Percentiles rank a stretch among this genome's conserved stretches.
phyloP scores from a whole-genome alignment of 2,113 vertebrate genomes.

The Struthidea cinerea region DNA sequence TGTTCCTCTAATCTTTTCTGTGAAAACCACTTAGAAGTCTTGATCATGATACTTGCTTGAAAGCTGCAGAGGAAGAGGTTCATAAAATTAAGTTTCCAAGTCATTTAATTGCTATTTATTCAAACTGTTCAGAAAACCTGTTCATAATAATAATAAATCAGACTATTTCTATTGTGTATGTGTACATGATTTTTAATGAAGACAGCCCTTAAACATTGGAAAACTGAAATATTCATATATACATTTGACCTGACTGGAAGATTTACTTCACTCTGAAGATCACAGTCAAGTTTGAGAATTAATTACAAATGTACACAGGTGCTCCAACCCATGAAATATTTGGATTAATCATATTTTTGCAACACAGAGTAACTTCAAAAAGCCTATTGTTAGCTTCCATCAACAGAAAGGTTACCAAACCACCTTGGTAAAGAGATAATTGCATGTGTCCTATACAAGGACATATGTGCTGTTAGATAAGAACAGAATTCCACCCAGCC shows the following conservation, averaged over 20 bases:
- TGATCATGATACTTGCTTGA: background rate
- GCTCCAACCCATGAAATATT: background rate
- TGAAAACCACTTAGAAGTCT: background rate
- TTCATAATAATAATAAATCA: background rate
- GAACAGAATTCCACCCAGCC: background rate
- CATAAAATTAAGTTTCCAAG: background rate
- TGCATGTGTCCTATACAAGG: background rate
- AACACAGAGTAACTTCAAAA: background rate
- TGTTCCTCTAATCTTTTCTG: background rate
- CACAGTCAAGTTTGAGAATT: background rate
- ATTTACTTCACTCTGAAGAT: background rate
- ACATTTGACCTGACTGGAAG: background rate
- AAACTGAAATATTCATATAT: background rate
- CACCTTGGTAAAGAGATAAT: background rate
- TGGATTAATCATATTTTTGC: background rate
- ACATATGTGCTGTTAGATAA: background rate
- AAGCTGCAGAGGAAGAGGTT: background rate
- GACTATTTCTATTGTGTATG: background rate
- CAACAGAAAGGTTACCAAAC: background rate
- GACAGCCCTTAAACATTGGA: background rate
- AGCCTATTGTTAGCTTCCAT: background rate
- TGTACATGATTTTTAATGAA: background rate
- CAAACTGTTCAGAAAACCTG: background rate
- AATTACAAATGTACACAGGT: background rate
- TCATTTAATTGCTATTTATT: background rate